Evolutionary conservation across 2,113 vertebrate species (phyloP).

Genomic region (Neolamprologus falcicula): DNA sequence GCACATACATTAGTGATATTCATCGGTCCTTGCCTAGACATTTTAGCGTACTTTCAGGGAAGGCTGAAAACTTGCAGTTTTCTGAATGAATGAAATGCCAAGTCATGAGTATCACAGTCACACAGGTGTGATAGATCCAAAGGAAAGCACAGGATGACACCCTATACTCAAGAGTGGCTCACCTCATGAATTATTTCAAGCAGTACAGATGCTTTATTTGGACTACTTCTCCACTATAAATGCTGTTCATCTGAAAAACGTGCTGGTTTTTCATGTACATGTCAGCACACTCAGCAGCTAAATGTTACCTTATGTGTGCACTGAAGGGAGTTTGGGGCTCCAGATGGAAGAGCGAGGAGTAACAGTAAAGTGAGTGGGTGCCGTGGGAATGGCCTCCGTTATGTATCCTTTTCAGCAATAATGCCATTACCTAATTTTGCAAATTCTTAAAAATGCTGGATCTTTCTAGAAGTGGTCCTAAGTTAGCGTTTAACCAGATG

Average conservation of each 20-base stretch:
- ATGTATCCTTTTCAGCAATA: not conserved
- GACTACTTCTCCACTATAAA: not conserved
- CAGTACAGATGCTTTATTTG: slow-evolving; percentile 1
- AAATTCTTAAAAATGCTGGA: not conserved
- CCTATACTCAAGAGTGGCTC: slow-evolving; percentile 29
- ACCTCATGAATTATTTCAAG: slow-evolving; percentile 60
- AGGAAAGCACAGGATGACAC: slow-evolving; percentile 23
- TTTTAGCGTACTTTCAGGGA: not conserved
- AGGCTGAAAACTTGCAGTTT: not conserved
- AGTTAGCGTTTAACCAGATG: not conserved
- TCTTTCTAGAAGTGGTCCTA: not conserved
- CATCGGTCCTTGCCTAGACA: not conserved
- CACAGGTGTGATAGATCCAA: not conserved
- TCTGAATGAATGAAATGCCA: not conserved
- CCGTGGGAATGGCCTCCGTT: not conserved
- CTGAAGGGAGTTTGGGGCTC: not conserved
- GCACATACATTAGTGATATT: slow-evolving; percentile 5
- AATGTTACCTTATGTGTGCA: not conserved
- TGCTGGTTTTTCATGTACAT: not conserved
- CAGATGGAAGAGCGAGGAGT: not conserved
- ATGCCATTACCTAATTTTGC: not conserved
- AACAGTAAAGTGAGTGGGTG: not conserved
- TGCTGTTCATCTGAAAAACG: not conserved
- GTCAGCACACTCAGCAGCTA: not conserved
- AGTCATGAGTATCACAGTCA: not conserved